These are phyloP conservation scores for Eudemis profundana DNA, from an alignment of 2,888 invertebrate species.

Conservation along the genomic window DNA sequence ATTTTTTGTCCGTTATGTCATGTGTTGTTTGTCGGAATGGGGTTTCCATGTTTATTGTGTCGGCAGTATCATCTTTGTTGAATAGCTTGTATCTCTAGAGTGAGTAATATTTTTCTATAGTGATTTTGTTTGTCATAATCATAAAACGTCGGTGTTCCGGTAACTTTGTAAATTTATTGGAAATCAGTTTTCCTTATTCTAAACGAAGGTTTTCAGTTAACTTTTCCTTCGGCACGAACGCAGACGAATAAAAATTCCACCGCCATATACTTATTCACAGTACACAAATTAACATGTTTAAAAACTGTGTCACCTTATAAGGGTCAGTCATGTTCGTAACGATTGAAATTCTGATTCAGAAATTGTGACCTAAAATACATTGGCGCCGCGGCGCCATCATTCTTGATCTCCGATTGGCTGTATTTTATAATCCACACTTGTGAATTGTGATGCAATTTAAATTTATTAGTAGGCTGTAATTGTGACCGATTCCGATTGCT, in stretches of 20 bases:
- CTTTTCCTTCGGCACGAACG: background rate
- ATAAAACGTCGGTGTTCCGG: background rate
- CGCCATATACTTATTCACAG: conserved; percentile 26
- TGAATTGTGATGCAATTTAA: conserved; percentile 31
- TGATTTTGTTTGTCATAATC: conserved; percentile 52
- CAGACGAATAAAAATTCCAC: conserved; percentile 18
- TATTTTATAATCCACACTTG: conserved; percentile 34
- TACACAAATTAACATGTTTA: conserved; percentile 42
- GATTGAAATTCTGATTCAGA: conserved; percentile 73
- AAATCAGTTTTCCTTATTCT: background rate
- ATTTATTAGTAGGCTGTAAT: conserved; percentile 26
- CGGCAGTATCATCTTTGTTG: conserved; percentile 59
- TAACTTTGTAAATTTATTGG: conserved; percentile 29
- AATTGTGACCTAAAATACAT: conserved; percentile 69
- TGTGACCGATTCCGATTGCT: conserved; percentile 20
- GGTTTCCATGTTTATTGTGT: conserved; percentile 72
- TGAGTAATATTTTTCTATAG: conserved; percentile 60
- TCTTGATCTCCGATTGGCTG: conserved; percentile 36
- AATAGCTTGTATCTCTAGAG: conserved; percentile 57
- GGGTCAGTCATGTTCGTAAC: conserved; percentile 57
- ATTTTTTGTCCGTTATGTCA: conserved; percentile 69
- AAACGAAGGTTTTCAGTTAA: background rate
- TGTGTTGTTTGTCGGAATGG: conserved; percentile 70
- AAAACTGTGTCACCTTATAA: conserved; percentile 49
- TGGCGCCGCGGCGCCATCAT: conserved; percentile 68